Evolutionary conservation across 2,888 invertebrate species (phyloP), one percentile per base, ranked within the genome.

Genomic region (Podabrus alpinus): DNA sequence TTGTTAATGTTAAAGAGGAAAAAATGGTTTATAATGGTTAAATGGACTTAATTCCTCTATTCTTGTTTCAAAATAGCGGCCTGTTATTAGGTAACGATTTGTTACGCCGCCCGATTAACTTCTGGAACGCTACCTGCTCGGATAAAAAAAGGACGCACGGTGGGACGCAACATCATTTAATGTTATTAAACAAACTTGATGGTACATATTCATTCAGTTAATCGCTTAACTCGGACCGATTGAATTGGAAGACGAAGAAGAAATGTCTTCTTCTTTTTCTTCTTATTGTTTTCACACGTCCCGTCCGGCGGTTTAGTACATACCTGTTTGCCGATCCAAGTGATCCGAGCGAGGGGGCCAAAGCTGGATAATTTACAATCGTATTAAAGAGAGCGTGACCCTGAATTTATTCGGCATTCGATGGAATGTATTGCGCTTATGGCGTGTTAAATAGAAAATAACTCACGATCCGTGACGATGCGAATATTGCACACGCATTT

Each of bases 11-110:
- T 4, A 45, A 45, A 45, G 45, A 45, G 29, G 13, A 45, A 45
- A 45, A 45, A 45, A 45, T 45, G 21, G 17, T 64, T 64, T 64
- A 64, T 61, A 61, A 61, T 64, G 62, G 17, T 64, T 64, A 64
- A 64, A 64, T 64, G 67, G 67, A 25, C 16, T 29, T 67, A 29
- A 25, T 67, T 25, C 45, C 13, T 67, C 45, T 45, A 68, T 68
- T 60, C 24, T 24, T 61, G 59, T 24, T 59, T 59, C 25, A 69
- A 69, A 69, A 69, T n/a, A 59, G 69, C 78, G 79, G 78, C 72
- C 72, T 78, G 79, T 79, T 77, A 79, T 80, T 80, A 77, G 74
- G 70, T 72, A 72, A 76, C 77, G 77, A 79, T 79, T 81, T 79
- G 78, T 77, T 78, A 77, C 72, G 75, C 71, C 77, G 75, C 75